Evolutionary conservation across 2,113 vertebrate genomes (phyloP).

Genomic region (Urocolius indicus): DNA sequence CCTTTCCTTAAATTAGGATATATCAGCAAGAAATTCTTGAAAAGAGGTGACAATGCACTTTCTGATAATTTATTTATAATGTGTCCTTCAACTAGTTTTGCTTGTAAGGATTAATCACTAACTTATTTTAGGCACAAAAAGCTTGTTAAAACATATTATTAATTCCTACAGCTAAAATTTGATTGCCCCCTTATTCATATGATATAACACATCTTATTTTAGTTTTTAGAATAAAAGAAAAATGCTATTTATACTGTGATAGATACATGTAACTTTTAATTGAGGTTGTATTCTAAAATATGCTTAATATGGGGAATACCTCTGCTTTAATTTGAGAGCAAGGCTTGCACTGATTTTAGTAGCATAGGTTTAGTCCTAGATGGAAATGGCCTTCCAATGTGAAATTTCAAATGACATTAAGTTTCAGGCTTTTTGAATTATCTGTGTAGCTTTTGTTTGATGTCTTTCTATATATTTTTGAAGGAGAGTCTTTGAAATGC

Average conservation of each 20-base stretch:
- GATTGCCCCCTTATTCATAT: not conserved
- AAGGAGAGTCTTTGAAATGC: not conserved
- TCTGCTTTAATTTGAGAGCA: not conserved
- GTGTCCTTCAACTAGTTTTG: not conserved
- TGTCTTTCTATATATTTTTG: not conserved
- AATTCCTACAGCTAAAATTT: not conserved
- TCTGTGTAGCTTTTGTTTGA: not conserved
- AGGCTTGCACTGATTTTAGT: not conserved
- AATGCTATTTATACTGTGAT: not conserved
- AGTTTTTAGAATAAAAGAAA: not conserved
- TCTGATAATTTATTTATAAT: constrained; percentile 9
- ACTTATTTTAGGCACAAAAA: constrained; percentile 17
- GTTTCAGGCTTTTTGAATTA: constrained; percentile 3
- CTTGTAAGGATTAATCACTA: constrained; percentile 30
- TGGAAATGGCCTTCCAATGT: not conserved
- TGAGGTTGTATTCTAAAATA: not conserved
- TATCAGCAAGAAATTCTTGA: not conserved
- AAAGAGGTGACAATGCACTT: not conserved
- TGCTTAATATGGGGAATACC: not conserved
- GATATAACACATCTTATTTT: not conserved
- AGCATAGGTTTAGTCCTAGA: not conserved
- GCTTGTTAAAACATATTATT: constrained; percentile 7
- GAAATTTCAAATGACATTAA: not conserved
- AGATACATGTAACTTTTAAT: not conserved
- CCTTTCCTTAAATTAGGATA: not conserved